Conservation (phyloP, 2,888 invertebrate species). For the Lobophora halterata region DNA sequence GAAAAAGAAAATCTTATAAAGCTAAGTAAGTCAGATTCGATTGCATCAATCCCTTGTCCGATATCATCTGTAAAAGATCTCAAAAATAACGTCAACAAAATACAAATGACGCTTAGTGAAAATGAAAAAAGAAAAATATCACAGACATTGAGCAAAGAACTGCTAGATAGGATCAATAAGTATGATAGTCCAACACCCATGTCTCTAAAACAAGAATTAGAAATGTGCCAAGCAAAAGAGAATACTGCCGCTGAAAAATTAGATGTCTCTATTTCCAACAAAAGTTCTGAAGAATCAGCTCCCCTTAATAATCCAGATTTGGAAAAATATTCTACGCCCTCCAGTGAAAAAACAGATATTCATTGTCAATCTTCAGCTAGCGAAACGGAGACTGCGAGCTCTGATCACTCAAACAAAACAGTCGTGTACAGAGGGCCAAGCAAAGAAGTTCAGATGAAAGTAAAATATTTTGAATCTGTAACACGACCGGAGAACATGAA, state of each 20-base stretch:
- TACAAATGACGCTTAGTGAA: conserved; percentile 81
- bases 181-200: conserved; percentile 49
- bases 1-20: conserved; percentile 57
- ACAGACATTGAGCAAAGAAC: conserved; percentile 86
- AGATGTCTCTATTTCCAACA: conserved; percentile 15
- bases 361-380: conserved; percentile 77
- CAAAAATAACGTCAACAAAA: conserved; percentile 73
- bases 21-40: conserved; percentile 78
- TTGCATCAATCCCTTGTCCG: conserved; percentile 75
- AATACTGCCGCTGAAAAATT: conserved; percentile 10
- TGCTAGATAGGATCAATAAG: conserved; percentile 83
- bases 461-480: conserved; percentile 89
- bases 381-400: conserved; percentile 87
- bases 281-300: conserved; percentile 39
- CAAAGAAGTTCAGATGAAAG: conserved; percentile 86
- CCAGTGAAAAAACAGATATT: conserved; percentile 53
- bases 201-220: conserved; percentile 76
- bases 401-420: conserved; percentile 86
- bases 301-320: conserved; percentile 41
- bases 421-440: conserved; percentile 82
- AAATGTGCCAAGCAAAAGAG: conserved; percentile 75
- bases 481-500: conserved; percentile 70
- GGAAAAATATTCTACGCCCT: conserved; percentile 18
- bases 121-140: conserved; percentile 87
- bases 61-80: conserved; percentile 66